Evolutionary conservation across 2,113 vertebrate species (phyloP).

Genomic region (Ailurus styani): DNA sequence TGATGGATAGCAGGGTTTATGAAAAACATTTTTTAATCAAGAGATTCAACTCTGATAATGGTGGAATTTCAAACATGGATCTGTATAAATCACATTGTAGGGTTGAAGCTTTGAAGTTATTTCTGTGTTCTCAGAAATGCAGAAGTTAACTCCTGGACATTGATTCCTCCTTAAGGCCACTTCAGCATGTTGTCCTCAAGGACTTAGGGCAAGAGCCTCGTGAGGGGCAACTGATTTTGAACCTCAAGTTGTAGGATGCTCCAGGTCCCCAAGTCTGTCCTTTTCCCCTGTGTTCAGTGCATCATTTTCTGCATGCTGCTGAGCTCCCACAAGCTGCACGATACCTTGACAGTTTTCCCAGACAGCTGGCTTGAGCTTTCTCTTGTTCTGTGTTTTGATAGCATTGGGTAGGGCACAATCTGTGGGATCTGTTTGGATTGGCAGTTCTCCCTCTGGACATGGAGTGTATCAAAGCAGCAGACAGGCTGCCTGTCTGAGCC

Average conservation of each 20-base stretch:
- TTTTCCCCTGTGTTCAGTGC: background rate
- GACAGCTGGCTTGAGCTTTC: background rate
- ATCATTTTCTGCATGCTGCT: background rate
- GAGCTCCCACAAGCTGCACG: background rate
- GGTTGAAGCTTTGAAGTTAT: background rate
- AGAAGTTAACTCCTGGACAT: background rate
- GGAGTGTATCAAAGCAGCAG: background rate
- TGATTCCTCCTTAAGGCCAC: background rate
- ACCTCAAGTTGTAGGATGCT: background rate
- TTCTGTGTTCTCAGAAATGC: conserved; percentile 13
- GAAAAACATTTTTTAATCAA: conserved; percentile 12
- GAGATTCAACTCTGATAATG: background rate
- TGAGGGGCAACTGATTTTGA: background rate
- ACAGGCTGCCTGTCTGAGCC: background rate
- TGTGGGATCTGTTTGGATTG: background rate
- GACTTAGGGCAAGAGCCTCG: background rate
- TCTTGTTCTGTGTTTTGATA: background rate
- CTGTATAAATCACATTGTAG: background rate
- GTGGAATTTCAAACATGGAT: background rate
- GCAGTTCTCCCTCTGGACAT: background rate
- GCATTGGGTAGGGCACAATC: background rate
- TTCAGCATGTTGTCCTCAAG: background rate
- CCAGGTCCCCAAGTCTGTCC: background rate
- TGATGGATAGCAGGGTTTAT: background rate
- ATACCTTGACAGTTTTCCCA: background rate